Evolutionary conservation across 2,797 vertebrate genomes (phyloP), one percentile per base, ranked within the genome.

Genomic region (Telmatherina bonti): DNA sequence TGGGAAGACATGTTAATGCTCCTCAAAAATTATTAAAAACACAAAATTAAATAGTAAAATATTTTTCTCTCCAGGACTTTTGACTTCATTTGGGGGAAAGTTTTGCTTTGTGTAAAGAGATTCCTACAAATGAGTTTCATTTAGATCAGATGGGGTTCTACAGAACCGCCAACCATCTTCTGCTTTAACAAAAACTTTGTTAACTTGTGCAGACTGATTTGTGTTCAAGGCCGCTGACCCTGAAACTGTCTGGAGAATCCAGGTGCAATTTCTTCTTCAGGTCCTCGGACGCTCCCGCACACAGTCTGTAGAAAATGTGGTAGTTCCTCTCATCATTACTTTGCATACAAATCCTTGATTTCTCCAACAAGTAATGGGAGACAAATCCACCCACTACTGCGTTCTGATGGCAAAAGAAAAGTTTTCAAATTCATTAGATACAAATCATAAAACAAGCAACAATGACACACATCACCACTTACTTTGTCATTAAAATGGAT

Each of bases 401-500:
- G 74, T 96, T 97, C 98, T 99, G 76, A 22, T 0, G 57, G 68
- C 24, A 49, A 36, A 36, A 53, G 33, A 54, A n/a, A 18, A 22
- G 22, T 24, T 36, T 41, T 18, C 15, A 31, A 62, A 64, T 51
- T 0, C 49, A 51, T 12, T 1, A 80, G 2, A 51, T 2, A 20
- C 0, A 55, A 61, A 16, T 22, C 6, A 45, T 3, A 57, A 30
- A 52, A 33, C n/a, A 68, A 43, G 18, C 2, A 18, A n/a, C 2
- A 45, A 12, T 0, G 0, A n/a, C 43, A 75, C 30, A 11, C 11
- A 57, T 54, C 1, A 43, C n/a, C 9, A 0, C 3, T 57, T 91
- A 98, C 98, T 95, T 99, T 99, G 77, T 96, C 96, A 89, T 98
- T 97, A 73, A 99, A 99, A 89, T 99, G 98, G 86, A 99, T 99